Percentiles rank a stretch among this genome's conserved stretches.
Conservation (phyloP, 2,888 invertebrate species). For the Latheticus oryzae region DNA sequence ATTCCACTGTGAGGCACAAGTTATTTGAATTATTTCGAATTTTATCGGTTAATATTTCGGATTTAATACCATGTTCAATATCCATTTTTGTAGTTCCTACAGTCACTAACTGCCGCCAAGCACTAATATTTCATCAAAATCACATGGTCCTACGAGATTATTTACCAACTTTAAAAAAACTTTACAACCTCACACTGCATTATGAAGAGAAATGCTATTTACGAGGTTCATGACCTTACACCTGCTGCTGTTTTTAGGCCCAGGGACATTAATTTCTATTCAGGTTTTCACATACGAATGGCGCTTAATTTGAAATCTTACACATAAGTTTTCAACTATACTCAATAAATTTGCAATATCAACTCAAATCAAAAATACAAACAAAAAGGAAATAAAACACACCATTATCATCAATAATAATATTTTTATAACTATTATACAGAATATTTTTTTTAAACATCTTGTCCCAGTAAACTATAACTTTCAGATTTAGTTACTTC, state of each 20-base stretch:
- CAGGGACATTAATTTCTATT: constrained; percentile 33
- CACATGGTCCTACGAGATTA: no score
- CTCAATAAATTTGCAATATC: no score
- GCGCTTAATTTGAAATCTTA: no score
- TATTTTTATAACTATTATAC: no score
- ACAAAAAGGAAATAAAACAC: no score
- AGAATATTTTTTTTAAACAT: no score
- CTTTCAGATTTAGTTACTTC: no score
- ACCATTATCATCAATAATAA: no score
- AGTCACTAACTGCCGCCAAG: constrained; percentile 1
- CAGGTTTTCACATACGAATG: constrained; percentile 19
- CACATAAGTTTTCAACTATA: no score
- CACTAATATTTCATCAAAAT: constrained; percentile 7
- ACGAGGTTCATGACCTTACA: constrained; percentile 65
- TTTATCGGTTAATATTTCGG: constrained; percentile 57
- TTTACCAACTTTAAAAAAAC: constrained; percentile 23
- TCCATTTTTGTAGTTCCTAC: constrained; percentile 46
- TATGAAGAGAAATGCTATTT: constrained; percentile 57
- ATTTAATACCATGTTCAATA: constrained; percentile 62
- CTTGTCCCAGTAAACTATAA: no score
- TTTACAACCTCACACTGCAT: constrained; percentile 58
- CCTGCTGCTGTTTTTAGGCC: constrained; percentile 50
- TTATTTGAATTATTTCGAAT: constrained; percentile 54
- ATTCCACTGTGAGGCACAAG: constrained; percentile 78
- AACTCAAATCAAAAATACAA: no score